Evolutionary conservation across 2,888 invertebrate species (phyloP).

Genomic region (Ectobius pallidus): DNA sequence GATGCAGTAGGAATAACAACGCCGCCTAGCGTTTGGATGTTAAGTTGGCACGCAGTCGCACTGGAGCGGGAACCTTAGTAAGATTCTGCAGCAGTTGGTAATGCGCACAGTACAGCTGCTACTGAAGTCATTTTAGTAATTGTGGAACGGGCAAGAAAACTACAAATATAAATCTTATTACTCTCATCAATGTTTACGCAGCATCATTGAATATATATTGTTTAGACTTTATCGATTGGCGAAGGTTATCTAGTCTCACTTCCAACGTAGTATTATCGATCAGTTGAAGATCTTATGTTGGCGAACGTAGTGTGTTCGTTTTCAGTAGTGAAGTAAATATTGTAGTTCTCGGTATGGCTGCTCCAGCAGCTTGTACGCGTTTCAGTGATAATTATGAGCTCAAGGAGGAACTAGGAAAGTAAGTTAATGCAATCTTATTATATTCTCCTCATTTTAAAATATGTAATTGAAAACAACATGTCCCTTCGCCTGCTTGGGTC

Average conservation of each 20-base stretch:
- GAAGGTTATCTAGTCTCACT: background rate
- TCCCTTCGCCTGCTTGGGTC: slow-evolving; percentile 24
- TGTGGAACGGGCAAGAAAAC: no score
- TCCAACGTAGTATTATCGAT: slow-evolving; percentile 41
- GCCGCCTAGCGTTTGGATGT: no score
- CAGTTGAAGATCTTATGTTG: slow-evolving; percentile 46
- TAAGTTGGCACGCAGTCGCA: no score
- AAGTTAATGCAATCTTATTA: slow-evolving; percentile 60
- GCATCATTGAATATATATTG: no score
- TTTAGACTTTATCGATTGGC: background rate
- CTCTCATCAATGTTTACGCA: no score
- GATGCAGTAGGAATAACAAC: no score
- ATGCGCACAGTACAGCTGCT: no score
- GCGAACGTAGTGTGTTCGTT: slow-evolving; percentile 48
- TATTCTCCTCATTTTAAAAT: slow-evolving; percentile 14
- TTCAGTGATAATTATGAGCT: slow-evolving; percentile 99
- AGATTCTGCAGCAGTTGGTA: no score
- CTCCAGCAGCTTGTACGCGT: slow-evolving; percentile 91
- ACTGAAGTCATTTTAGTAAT: no score
- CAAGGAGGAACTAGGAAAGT: slow-evolving; percentile 99
- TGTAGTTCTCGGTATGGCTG: slow-evolving; percentile 73
- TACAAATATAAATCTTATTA: no score
- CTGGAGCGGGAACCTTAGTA: no score
- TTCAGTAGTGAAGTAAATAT: slow-evolving; percentile 48
- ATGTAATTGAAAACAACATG: background rate